phyloP scores from a whole-genome alignment of 2,888 invertebrate genomes.

The Bugula neritina region DNA sequence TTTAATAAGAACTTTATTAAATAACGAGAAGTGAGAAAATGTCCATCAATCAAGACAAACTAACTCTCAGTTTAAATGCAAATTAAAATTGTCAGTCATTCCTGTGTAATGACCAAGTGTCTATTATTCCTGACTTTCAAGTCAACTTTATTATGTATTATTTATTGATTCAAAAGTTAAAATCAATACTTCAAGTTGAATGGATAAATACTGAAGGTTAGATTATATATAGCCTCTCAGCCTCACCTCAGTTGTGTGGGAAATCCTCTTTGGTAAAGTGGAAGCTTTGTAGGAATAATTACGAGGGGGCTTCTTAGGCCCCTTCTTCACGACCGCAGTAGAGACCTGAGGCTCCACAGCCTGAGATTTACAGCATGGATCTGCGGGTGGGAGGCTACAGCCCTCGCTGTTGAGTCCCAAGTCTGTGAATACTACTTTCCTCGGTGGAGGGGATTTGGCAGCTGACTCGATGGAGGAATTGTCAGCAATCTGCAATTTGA shows the following conservation, averaged over 20 bases:
- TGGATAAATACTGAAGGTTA: too few species aligned
- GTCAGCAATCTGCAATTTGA: background rate
- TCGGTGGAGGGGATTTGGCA: constrained; percentile 1
- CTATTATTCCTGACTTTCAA: too few species aligned
- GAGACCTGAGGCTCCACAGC: background rate
- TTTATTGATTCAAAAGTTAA: too few species aligned
- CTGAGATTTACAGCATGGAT: background rate
- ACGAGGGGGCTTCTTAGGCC: constrained; percentile 24
- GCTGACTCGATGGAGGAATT: background rate
- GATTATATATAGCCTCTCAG: too few species aligned
- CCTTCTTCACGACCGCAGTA: constrained; percentile 2
- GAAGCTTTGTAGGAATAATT: constrained; percentile 27
- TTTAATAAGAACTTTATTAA: too few species aligned
- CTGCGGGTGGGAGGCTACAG: background rate
- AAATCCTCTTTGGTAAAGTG: constrained; percentile 25
- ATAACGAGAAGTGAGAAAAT: too few species aligned
- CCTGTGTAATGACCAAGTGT: too few species aligned
- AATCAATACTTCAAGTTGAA: too few species aligned
- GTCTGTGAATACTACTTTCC: constrained; percentile 11
- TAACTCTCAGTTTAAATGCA: too few species aligned
- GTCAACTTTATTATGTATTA: too few species aligned
- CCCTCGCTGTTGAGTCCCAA: background rate
- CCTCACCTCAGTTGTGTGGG: constrained; percentile 26
- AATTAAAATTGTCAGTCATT: too few species aligned
- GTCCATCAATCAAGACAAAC: too few species aligned